Evolutionary conservation across 2,888 invertebrate genomes (phyloP), one percentile per base, ranked within the genome.

Genomic region (Oxycera nigricornis): DNA sequence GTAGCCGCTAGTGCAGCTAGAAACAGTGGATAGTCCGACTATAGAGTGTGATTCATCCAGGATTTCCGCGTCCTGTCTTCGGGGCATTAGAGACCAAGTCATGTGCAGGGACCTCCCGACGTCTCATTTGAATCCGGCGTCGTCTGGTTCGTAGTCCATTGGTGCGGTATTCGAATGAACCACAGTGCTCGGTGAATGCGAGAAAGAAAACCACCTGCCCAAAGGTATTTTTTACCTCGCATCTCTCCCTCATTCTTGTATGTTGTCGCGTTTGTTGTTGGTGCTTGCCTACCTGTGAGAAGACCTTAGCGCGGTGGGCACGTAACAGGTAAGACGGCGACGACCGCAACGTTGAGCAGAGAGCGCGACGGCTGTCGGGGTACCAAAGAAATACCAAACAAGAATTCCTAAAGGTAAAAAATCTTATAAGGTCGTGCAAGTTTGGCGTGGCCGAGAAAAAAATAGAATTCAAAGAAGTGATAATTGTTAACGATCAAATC

Each of bases 141-240:
- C n/a, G 26, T 59, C 11, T 28, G 17, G 59, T 9, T 20, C n/a
- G 46, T 24, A 9, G 55, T 39, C 9, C 50, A 50, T 50, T 9
- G 59, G 59, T 22, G 59, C 26, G 24, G 9, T 9, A 14, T 55
- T 59, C 24, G 59, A 30, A 11, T 2, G 59, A 59, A 26, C 4
- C 2, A n/a, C 26, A 28, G 2, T 65, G 65, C 20, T 39, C 11
- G 14, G 65, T 70, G 30, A 52, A 70, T 52, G 55, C 26, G 70
- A 55, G 70, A 70, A 70, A 55, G 70, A 65, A 70, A 70, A 41
- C 70, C 70, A 70, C 70, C 70, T 70, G 70, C 70, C 70, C 55
- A 28, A 41, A 65, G 65, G 70, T 31, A 52, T 52, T 70, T 50
- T 68, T 28, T 9, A 11, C 35, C 35, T 52, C 20, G 52, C 31